Base-by-base conservation (phyloP, 1,140 invertebrate genomes). In the Euwallacea similis region DNA sequence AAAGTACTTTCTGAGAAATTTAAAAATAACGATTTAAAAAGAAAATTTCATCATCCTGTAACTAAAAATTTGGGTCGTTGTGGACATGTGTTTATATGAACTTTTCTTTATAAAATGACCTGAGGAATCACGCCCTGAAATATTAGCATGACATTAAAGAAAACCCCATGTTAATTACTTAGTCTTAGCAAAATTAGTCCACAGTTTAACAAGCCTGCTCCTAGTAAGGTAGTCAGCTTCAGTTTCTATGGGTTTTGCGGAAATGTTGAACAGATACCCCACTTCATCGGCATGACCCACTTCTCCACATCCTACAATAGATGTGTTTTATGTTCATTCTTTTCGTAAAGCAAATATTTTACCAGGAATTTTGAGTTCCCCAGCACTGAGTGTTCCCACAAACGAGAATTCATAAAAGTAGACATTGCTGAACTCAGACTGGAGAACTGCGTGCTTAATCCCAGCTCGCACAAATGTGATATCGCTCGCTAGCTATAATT, bases 341-440 rank as follows among this genome's bases (percentile, higher is more conserved):
- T 60, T 60, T 3, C 21, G 2, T 6, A 11, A 16, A 33, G 1
- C 21, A 33, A 33, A 1, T 2, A 16, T 15, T 41, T 66, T 66
- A 66, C 65, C 65, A 16, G 54, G 42, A 10, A 66, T 46, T 21
- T 66, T 42, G 44, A 43, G 54, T 16, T 41, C 16, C 2, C 10
- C n/a, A 11, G 7, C 11, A 54, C 67, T 69, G 9, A 6, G 44
- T 11, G 67, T 50, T 11, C 67, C 67, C 3, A 16, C 33, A 44
- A 61, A 69, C 6, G 67, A 61, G 53, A 69, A 54, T 54, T 69
- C 16, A n/a, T 69, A 69, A 42, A 69, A 55, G 43, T 69, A 69
- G 0, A 69, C 67, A 10, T 42, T 43, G 21, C 43, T 43, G 41
- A 15, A 43, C 10, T 69, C 33, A n/a, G 13, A 50, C n/a, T 69